Evolutionary conservation across 2,888 invertebrate species (phyloP), one percentile per base, ranked within the genome.

Genomic region (Philhelius pedissequus): DNA sequence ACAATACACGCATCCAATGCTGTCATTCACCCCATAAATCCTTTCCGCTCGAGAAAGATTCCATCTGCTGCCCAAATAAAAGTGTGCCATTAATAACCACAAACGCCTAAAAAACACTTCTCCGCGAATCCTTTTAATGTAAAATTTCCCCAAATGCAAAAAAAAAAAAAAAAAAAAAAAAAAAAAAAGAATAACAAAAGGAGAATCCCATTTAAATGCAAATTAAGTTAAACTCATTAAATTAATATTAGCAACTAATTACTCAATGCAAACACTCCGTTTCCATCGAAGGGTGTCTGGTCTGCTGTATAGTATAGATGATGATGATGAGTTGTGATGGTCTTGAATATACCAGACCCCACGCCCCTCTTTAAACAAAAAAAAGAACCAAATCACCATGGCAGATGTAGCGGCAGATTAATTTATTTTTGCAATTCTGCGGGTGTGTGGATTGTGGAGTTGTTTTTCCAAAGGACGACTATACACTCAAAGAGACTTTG

Each of bases 211-310:
- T 84, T 84, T 70, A 84, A 84, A 84, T 84, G 83, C 79, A 84
- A 84, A 84, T 84, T 84, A 84, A 84, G 79, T 84, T 69, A 79
- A 84, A 79, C 83, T 84, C 83, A 84, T 84, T 84, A 79, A 84
- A 84, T 79, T 84, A 84, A 84, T 84, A 84, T 84, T 84, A 84
- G 83, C 80, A 84, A 84, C 83, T 84, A 84, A 84, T 84, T 84
- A 84, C 83, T 79, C 83, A 79, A 75, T 70, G 75, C 83, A 83
- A 78, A 74, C 73, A 73, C 78, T 74, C 73, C 43, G 48, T 68
- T 82, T 48, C 54, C 54, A 68, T 77, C 66, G 70, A 64, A 64
- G 64, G 48, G 64, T 64, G 48, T 64, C 64, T 48, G 50, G 48
- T 68, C 52, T 11, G 38, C 18, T 18, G 15, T 58, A 25, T n/a